These are phyloP conservation scores for Eupithecia insigniata DNA, from an alignment of 2,888 invertebrate species.

Conservation along the genomic window DNA sequence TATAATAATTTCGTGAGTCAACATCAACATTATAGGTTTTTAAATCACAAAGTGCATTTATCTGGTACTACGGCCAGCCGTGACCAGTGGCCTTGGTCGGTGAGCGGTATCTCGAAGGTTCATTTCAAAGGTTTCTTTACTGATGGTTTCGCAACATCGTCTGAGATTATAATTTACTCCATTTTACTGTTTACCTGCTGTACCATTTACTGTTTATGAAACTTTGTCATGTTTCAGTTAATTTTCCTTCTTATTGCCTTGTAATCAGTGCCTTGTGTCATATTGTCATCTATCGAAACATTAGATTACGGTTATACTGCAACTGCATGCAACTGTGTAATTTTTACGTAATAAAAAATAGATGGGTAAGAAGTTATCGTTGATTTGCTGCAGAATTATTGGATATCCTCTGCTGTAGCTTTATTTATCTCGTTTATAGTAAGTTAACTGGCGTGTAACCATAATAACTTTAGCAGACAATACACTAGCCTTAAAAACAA, in stretches of 20 bases:
- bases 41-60: conserved; percentile 51
- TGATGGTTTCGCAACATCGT: conserved; percentile 64
- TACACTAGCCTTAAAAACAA: neutral
- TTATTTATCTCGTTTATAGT: neutral
- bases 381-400: neutral
- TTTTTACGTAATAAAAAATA: neutral
- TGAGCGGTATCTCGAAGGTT: conserved; percentile 71
- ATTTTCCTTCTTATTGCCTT: conserved; percentile 23
- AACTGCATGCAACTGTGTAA: conserved; percentile 4
- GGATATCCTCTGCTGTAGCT: neutral
- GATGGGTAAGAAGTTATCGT: neutral
- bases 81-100: conserved; percentile 76
- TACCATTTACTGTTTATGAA: conserved; percentile 9
- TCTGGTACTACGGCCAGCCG: conserved; percentile 74
- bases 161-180: conserved; percentile 48
- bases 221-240: conserved; percentile 18
- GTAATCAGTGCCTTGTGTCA: too few species aligned
- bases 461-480: neutral
- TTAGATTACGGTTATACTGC: neutral
- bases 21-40: conserved; percentile 29
- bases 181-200: conserved; percentile 40
- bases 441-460: too few species aligned
- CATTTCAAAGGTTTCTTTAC: conserved; percentile 63
- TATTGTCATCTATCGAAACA: conserved; percentile 16
- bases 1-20: conserved; percentile 13